A percentile compares a stretch with the other conserved stretches of the same genome.
Conservation (phyloP, 2,888 invertebrate genomes). For the Andrena hattorfiana region DNA sequence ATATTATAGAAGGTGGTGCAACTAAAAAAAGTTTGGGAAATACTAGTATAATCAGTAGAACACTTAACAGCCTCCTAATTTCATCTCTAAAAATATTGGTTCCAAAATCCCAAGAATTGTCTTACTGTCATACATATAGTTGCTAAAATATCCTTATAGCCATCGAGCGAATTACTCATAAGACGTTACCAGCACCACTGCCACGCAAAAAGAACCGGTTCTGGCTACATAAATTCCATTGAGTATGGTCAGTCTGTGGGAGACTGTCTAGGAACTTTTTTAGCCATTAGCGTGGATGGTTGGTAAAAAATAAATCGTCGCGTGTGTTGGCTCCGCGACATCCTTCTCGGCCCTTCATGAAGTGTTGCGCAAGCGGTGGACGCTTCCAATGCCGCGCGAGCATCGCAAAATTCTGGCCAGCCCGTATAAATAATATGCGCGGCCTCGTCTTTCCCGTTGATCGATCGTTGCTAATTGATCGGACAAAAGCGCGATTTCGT, state of each 20-base stretch:
- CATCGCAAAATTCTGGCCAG: slow-evolving; percentile 19
- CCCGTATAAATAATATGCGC: slow-evolving; percentile 47
- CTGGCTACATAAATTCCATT: background rate
- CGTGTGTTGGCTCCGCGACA: too few relatives aligned
- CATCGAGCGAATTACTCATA: background rate
- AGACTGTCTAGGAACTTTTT: background rate
- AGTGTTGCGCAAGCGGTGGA: slow-evolving; percentile 18
- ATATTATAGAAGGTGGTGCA: too few relatives aligned
- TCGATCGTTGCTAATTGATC: slow-evolving; percentile 67
- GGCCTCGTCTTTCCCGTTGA: slow-evolving; percentile 9
- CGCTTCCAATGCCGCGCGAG: slow-evolving; percentile 4
- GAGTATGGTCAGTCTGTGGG: background rate
- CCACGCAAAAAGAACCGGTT: background rate
- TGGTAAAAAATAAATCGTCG: background rate
- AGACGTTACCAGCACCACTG: background rate
- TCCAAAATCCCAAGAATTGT: too few relatives aligned
- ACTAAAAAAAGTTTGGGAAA: too few relatives aligned
- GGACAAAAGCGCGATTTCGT: slow-evolving; percentile 69
- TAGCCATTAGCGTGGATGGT: background rate
- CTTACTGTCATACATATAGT: too few relatives aligned
- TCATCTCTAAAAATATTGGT: too few relatives aligned
- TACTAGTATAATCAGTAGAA: too few relatives aligned
- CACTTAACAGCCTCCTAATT: too few relatives aligned
- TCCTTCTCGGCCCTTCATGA: slow-evolving; percentile 8
- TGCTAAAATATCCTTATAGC: too few relatives aligned